Percentiles rank a stretch among this genome's conserved stretches.
Conservation (phyloP, 2,888 invertebrate genomes). For the Blastobasis adustella region DNA sequence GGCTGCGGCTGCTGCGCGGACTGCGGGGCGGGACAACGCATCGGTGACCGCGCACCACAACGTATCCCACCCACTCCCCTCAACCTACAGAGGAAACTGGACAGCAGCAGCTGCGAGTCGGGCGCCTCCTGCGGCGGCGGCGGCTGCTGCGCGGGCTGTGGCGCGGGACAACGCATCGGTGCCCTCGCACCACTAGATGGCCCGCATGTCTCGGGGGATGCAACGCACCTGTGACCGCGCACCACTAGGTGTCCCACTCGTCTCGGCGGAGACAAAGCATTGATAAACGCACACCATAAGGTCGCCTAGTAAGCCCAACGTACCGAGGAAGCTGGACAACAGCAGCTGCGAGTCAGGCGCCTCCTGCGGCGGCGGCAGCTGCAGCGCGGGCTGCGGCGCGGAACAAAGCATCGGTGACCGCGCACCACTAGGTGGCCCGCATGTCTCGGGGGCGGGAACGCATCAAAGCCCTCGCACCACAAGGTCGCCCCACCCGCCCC, state of each 20-base stretch:
- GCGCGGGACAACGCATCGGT: slow-evolving; percentile 71
- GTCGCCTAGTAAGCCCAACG: too few species aligned
- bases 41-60: too few species aligned
- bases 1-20: slow-evolving; percentile 40
- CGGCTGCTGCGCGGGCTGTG: slow-evolving; percentile 55
- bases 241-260: slow-evolving; percentile 93
- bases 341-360: slow-evolving; percentile 49
- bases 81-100: slow-evolving; percentile 55
- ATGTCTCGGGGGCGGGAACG: too few species aligned
- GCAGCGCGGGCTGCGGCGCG: slow-evolving; percentile 62
- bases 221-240: slow-evolving; percentile 89
- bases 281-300: too few species aligned
- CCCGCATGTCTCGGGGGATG: too few species aligned
- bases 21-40: slow-evolving; percentile 56
- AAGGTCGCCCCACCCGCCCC: too few species aligned
- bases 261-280: too few species aligned
- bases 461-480: too few species aligned
- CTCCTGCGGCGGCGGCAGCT: slow-evolving; percentile 32
- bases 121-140: slow-evolving; percentile 30
- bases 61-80: too few species aligned
- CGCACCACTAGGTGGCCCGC: slow-evolving; percentile 92
- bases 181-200: too few species aligned
- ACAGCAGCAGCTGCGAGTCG: slow-evolving; percentile 55
- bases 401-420: slow-evolving; percentile 88
- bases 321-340: slow-evolving; percentile 55